phyloP scores from a whole-genome alignment of 2,113 vertebrate species.

The Asarcornis scutulata region DNA sequence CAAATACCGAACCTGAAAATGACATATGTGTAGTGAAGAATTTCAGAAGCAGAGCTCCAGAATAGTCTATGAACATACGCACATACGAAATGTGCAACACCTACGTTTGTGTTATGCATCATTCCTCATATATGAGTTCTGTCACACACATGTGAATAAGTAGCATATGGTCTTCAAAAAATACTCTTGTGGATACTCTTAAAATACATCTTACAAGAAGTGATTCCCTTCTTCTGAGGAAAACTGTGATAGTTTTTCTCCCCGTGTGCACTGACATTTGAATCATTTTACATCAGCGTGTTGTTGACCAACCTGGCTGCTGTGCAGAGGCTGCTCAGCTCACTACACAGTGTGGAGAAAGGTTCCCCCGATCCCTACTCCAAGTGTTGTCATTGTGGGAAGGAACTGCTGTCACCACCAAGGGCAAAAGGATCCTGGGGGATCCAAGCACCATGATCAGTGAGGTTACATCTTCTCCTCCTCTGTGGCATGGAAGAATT shows the following conservation, averaged over 20 bases:
- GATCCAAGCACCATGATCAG: not conserved
- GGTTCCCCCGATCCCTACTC: not conserved
- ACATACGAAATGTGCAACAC: slow-evolving; percentile 62
- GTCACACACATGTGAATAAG: slow-evolving; percentile 57
- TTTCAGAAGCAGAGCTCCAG: slow-evolving; percentile 12
- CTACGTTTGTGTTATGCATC: slow-evolving; percentile 57
- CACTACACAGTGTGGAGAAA: not conserved
- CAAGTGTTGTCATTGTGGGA: fast-evolving
- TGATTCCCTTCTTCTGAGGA: not conserved
- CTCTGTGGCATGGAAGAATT: not conserved
- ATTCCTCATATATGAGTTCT: slow-evolving; percentile 59
- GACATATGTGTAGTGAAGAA: not conserved
- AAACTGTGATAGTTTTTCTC: slow-evolving; percentile 13
- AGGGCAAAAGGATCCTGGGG: not conserved
- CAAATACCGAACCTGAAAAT: slow-evolving; percentile 32
- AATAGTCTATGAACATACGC: slow-evolving; percentile 39
- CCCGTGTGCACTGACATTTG: not conserved
- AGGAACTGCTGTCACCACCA: not conserved
- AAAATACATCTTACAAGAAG: slow-evolving; percentile 53
- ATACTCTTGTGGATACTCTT: slow-evolving; percentile 35
- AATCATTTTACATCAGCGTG: fast-evolving
- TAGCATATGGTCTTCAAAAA: slow-evolving; percentile 68
- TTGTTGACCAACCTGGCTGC: not conserved
- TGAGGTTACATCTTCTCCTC: not conserved
- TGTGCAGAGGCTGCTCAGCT: not conserved